Conservation (phyloP, 2,113 vertebrate species). For the Prinia subflava region DNA sequence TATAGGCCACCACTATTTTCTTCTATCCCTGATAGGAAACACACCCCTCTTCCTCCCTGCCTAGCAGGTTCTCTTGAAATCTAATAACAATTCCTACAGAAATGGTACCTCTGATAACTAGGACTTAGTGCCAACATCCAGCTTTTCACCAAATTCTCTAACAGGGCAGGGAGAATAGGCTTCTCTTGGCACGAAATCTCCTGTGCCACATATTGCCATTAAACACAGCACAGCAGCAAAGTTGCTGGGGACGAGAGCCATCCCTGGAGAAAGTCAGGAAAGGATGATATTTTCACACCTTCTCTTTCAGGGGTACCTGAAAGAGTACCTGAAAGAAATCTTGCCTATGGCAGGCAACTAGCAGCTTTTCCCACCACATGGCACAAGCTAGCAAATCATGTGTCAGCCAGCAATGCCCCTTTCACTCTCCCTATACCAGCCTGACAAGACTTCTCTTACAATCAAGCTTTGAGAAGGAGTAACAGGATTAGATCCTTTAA, state of each 20-base stretch:
- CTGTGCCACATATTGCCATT: fast-evolving
- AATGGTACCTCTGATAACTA: background rate
- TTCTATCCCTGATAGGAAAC: background rate
- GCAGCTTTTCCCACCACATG: background rate
- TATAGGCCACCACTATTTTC: background rate
- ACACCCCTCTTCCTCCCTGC: background rate
- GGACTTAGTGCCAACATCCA: background rate
- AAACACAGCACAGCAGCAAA: background rate
- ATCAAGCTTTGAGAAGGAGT: background rate
- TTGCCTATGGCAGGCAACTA: background rate
- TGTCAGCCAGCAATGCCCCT: background rate
- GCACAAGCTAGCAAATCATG: background rate
- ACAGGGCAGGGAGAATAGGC: background rate
- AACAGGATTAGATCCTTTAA: background rate
- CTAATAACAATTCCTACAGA: background rate
- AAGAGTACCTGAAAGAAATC: too few relatives aligned
- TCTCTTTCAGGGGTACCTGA: background rate
- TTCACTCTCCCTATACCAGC: background rate
- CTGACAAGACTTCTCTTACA: background rate
- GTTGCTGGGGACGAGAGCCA: fast-evolving
- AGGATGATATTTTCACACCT: background rate
- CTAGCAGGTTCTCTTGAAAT: background rate
- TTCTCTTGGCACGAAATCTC: background rate
- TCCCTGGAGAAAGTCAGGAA: background rate
- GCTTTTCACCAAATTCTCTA: background rate